A percentile compares a stretch with the other conserved stretches of the same genome.
These are phyloP conservation scores for Potamilus streckersoni DNA, from an alignment of 1,140 invertebrate genomes.

Conservation along the genomic window DNA sequence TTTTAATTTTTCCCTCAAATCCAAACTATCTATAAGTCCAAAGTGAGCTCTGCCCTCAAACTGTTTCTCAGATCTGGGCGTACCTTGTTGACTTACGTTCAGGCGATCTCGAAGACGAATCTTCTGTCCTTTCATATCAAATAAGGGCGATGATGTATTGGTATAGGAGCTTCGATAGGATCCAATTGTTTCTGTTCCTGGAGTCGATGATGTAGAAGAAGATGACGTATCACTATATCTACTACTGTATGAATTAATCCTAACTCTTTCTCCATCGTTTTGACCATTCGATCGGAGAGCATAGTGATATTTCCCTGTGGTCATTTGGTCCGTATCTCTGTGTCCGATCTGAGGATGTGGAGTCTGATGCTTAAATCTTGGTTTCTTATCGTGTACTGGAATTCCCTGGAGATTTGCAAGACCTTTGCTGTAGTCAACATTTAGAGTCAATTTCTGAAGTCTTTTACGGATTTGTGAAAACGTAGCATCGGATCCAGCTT, in stretches of 20 bases:
- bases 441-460: constrained; percentile 17
- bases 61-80: not conserved
- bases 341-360: not conserved
- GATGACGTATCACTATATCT: constrained; percentile 18
- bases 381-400: too few relatives aligned
- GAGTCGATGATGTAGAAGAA: constrained; percentile 8
- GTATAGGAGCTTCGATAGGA: constrained; percentile 18
- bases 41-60: constrained; percentile 25
- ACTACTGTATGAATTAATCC: constrained; percentile 10
- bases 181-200: constrained; percentile 6
- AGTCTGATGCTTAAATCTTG: not conserved
- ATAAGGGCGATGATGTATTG: constrained; percentile 3
- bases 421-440: constrained; percentile 16
- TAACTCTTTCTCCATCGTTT: constrained; percentile 4
- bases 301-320: constrained; percentile 18
- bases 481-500: not conserved
- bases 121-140: not conserved
- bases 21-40: constrained; percentile 27
- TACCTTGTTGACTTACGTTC: constrained; percentile 19
- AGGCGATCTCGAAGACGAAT: constrained; percentile 7
- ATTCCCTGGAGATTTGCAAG: not conserved
- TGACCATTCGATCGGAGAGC: constrained; percentile 2
- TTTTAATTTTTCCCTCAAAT: constrained; percentile 28
- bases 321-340: not conserved
- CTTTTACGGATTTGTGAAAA: constrained; percentile 23